Evolutionary conservation across 2,797 vertebrate genomes (phyloP).

Genomic region (Hybognathus amarus): DNA sequence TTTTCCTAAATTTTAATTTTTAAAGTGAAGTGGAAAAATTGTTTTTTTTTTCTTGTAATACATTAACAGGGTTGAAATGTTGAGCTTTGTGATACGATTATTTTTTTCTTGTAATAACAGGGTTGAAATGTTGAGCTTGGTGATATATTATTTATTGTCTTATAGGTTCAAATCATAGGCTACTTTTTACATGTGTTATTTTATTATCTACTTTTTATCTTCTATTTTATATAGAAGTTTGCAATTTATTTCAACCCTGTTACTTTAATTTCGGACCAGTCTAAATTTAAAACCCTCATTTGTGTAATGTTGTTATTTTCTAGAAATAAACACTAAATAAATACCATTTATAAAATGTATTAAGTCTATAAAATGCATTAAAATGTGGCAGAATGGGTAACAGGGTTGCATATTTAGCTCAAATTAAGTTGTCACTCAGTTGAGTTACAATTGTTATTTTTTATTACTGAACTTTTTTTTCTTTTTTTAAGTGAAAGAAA

Average conservation of each 20-base stretch:
- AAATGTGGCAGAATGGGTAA: neutral
- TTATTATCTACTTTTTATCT: neutral
- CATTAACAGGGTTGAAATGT: neutral
- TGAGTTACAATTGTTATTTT: neutral
- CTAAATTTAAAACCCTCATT: neutral
- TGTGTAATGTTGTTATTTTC: neutral
- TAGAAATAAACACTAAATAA: neutral
- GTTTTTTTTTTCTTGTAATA: neutral
- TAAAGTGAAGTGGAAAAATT: neutral
- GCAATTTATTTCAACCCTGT: neutral
- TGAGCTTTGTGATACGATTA: neutral
- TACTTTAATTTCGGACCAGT: too few relatives aligned
- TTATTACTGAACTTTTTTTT: neutral
- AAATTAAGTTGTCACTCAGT: neutral
- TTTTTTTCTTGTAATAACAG: neutral
- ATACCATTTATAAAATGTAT: neutral
- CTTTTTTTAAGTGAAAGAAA: neutral
- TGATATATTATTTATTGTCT: neutral
- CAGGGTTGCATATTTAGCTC: neutral
- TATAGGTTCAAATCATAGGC: too few relatives aligned
- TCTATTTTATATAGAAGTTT: neutral
- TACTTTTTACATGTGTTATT: too few relatives aligned
- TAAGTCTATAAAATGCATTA: neutral
- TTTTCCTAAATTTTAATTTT: neutral
- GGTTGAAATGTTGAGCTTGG: neutral